Evolutionary conservation across 2,797 vertebrate genomes (phyloP).

Genomic region (Gadopsis marmoratus): DNA sequence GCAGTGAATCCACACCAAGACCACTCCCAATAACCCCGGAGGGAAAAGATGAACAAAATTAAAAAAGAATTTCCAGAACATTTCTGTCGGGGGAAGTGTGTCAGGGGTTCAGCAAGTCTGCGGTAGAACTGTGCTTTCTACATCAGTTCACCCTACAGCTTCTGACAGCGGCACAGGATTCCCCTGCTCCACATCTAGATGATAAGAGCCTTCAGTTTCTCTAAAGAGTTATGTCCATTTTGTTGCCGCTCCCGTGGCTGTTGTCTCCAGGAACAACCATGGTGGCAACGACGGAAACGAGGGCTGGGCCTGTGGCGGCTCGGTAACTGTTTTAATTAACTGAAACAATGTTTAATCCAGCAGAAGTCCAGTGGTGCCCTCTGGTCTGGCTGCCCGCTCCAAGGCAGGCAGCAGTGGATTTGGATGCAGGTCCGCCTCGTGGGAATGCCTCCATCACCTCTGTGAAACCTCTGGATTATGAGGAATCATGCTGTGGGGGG

Average conservation of each 20-base stretch:
- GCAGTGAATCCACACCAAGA: slow-evolving; percentile 2
- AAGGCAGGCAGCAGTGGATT: slow-evolving; percentile 38
- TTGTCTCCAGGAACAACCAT: slow-evolving; percentile 61
- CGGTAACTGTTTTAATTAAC: slow-evolving; percentile 76
- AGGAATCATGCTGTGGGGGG: slow-evolving; percentile 13
- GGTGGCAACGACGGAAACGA: slow-evolving; percentile 51
- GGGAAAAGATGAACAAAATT: slow-evolving; percentile 44
- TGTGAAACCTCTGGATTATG: slow-evolving; percentile 53
- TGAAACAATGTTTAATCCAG: slow-evolving; percentile 67
- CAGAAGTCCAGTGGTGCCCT: slow-evolving; percentile 32
- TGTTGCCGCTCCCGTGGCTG: slow-evolving; percentile 50
- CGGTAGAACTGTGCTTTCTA: slow-evolving; percentile 48
- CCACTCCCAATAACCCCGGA: slow-evolving; percentile 17
- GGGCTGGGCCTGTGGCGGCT: slow-evolving; percentile 50
- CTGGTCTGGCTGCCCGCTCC: slow-evolving; percentile 31
- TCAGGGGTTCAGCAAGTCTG: slow-evolving; percentile 31
- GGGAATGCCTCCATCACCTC: slow-evolving; percentile 39
- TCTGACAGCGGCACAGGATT: slow-evolving; percentile 52
- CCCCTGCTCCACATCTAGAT: slow-evolving; percentile 50
- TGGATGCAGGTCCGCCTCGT: slow-evolving; percentile 31
- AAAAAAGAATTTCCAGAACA: slow-evolving; percentile 23
- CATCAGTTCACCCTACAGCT: slow-evolving; percentile 35
- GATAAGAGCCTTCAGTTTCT: slow-evolving; percentile 51
- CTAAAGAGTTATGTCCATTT: slow-evolving; percentile 59
- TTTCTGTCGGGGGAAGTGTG: slow-evolving; percentile 28